Evolutionary conservation across 2,888 invertebrate genomes (phyloP).

Genomic region (Troides helena): DNA sequence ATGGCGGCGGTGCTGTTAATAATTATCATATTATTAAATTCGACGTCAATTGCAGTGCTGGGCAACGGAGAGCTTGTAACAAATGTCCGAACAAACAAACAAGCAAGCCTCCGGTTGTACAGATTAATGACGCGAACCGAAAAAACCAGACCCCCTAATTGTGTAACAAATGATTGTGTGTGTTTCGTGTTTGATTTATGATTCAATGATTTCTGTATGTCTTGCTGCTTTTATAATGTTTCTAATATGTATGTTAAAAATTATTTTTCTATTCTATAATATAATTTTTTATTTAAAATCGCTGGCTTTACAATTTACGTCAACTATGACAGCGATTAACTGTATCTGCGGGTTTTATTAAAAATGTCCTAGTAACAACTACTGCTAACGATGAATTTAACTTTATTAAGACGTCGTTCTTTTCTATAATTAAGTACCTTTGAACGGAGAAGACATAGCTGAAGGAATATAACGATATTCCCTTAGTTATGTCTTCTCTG

Average conservation of each 20-base stretch:
- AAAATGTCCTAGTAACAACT: no score
- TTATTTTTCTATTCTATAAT: no score
- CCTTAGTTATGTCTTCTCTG: no score
- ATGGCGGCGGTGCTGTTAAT: slow-evolving; percentile 30
- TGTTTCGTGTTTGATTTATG: slow-evolving; percentile 55
- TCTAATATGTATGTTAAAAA: background rate
- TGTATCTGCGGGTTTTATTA: no score
- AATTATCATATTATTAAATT: slow-evolving; percentile 33
- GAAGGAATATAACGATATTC: no score
- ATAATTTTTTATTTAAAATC: no score
- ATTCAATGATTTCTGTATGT: slow-evolving; percentile 39
- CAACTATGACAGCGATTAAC: no score
- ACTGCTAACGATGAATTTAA: no score
- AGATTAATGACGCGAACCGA: slow-evolving; percentile 67
- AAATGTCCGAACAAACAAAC: slow-evolving; percentile 56
- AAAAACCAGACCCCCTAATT: slow-evolving; percentile 63
- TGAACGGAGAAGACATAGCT: no score
- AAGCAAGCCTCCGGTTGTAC: slow-evolving; percentile 61
- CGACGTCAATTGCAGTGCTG: slow-evolving; percentile 24
- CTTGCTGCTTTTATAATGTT: slow-evolving; percentile 27
- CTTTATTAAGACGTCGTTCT: no score
- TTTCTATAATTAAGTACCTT: no score
- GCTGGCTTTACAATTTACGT: no score
- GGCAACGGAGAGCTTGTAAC: slow-evolving; percentile 35
- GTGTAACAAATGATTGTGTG: slow-evolving; percentile 66